These are phyloP conservation scores for Harlomillsia oculata DNA, from an alignment of 1,140 invertebrate genomes.

Conservation along the genomic window DNA sequence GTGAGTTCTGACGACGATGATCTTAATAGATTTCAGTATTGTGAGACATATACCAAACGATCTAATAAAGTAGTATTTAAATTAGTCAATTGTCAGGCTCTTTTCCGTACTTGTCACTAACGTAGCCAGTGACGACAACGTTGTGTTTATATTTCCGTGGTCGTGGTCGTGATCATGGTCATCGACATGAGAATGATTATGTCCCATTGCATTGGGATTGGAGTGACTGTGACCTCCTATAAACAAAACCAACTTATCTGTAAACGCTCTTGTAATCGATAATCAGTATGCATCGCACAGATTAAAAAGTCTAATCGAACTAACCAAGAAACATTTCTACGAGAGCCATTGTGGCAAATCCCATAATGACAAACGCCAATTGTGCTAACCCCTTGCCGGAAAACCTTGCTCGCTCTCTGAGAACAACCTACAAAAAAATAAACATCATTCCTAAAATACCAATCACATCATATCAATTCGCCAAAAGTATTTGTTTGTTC, in stretches of 20 bases:
- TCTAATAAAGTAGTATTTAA: no score
- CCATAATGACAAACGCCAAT: constrained; percentile 31
- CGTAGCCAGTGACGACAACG: no score
- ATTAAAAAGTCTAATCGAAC: background rate
- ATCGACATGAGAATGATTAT: background rate
- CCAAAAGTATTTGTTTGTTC: background rate
- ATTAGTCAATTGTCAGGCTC: no score
- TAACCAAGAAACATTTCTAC: constrained; percentile 30
- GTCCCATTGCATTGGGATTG: background rate
- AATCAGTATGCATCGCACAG: background rate
- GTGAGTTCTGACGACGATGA: no score
- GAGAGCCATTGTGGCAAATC: constrained; percentile 30
- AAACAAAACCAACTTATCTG: background rate
- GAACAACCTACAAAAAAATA: constrained; percentile 19
- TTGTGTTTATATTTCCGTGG: background rate
- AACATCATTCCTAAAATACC: background rate
- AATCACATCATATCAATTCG: background rate
- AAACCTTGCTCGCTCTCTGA: constrained; percentile 33
- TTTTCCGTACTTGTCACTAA: no score
- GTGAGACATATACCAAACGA: no score
- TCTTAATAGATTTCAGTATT: no score
- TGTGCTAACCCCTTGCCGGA: constrained; percentile 33
- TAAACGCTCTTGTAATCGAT: background rate
- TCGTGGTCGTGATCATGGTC: constrained; percentile 1
- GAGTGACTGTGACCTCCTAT: constrained; percentile 5